Conservation (phyloP, 2,113 vertebrate species). For the Pachypanchax playfairii region DNA sequence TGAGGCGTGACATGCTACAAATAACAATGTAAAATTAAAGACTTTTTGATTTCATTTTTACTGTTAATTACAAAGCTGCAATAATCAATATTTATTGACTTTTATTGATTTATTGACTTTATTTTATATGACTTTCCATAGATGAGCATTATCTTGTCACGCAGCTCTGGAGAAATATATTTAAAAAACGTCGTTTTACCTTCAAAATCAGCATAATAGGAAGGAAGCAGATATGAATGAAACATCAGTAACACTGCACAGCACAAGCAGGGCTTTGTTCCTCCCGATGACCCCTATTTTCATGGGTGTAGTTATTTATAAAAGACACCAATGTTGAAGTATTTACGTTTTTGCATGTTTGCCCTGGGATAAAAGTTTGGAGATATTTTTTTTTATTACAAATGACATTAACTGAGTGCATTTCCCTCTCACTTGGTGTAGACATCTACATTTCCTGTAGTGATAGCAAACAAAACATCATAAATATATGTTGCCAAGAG, state of each 20-base stretch:
- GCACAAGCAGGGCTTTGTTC: not conserved
- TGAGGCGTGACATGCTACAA: too few species aligned
- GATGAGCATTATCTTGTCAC: not conserved
- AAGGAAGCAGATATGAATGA: not conserved
- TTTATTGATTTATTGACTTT: too few species aligned
- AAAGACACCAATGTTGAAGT: not conserved
- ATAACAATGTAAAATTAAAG: too few species aligned
- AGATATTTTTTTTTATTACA: not conserved
- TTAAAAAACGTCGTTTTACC: not conserved
- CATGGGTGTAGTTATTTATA: not conserved
- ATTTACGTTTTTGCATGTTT: not conserved
- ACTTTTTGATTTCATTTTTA: too few species aligned
- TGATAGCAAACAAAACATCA: conserved; percentile 7
- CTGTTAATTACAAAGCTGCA: too few species aligned
- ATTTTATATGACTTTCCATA: too few species aligned
- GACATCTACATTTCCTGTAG: not conserved
- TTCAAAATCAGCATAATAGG: too few species aligned
- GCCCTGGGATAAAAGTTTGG: not conserved
- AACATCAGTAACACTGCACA: not conserved
- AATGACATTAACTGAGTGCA: not conserved
- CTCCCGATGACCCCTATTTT: not conserved
- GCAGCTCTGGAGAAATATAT: not conserved
- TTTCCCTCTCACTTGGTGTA: not conserved
- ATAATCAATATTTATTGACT: too few species aligned
- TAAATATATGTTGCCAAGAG: not conserved